Percentiles rank a stretch among this genome's conserved stretches.
Conservation (phyloP, 1,140 invertebrate species). For the Dryas iulia region DNA sequence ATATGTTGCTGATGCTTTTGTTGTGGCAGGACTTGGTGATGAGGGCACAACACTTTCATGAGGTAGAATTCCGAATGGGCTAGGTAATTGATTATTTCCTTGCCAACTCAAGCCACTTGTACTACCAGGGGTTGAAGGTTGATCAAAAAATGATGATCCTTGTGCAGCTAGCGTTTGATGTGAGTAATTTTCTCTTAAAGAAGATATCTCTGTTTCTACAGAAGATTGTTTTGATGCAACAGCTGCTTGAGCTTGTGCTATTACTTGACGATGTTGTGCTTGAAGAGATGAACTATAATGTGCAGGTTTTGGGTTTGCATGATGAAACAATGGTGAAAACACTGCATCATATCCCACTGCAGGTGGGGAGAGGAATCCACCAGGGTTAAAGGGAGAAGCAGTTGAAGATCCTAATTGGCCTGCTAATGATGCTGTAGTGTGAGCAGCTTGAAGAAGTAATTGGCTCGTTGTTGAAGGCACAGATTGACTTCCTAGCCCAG, state of each 20-base stretch:
- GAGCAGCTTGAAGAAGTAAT: constrained; percentile 83
- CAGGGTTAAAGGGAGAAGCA: constrained; percentile 85
- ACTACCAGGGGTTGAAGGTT: constrained; percentile 79
- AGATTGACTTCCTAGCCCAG: constrained; percentile 75
- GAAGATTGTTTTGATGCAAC: constrained; percentile 80
- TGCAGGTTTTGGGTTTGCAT: constrained; percentile 83
- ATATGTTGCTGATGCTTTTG: constrained; percentile 81
- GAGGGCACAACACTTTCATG: constrained; percentile 88
- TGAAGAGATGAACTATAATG: constrained; percentile 82
- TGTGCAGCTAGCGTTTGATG: constrained; percentile 80
- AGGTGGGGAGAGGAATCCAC: constrained; percentile 85
- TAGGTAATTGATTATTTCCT: constrained; percentile 84
- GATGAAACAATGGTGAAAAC: constrained; percentile 86
- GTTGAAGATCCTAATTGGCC: constrained; percentile 80
- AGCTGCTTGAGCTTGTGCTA: constrained; percentile 80
- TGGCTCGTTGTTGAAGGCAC: constrained; percentile 83
- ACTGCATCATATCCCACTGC: constrained; percentile 86
- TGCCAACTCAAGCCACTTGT: constrained; percentile 83
- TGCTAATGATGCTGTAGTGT: constrained; percentile 82
- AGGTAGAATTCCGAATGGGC: constrained; percentile 88
- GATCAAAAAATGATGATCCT: constrained; percentile 84
- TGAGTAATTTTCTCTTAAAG: constrained; percentile 82
- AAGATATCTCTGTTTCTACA: constrained; percentile 81
- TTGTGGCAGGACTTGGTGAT: constrained; percentile 82
- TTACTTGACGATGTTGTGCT: constrained; percentile 81